Percentiles rank a stretch among this genome's conserved stretches.
These are phyloP conservation scores for Limonius californicus DNA, from an alignment of 1,140 invertebrate species.

Conservation along the genomic window DNA sequence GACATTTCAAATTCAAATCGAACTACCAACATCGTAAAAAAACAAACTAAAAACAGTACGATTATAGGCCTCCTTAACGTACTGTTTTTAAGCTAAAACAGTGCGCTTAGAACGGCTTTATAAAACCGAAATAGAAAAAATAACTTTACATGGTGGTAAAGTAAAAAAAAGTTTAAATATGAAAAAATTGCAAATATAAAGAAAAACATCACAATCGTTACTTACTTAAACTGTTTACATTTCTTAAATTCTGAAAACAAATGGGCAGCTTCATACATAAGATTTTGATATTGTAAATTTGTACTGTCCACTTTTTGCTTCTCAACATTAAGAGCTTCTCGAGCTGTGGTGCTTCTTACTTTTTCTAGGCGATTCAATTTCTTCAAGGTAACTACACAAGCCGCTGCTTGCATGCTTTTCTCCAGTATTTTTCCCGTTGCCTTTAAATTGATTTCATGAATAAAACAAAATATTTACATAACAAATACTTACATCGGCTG, in stretches of 20 bases:
- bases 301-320: constrained; percentile 86
- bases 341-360: constrained; percentile 72
- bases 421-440: constrained; percentile 47
- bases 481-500: constrained; percentile 22
- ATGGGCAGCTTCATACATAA: constrained; percentile 93
- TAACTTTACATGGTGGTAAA: no score
- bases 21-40: no score
- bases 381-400: constrained; percentile 69
- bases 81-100: no score
- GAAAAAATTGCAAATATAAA: neutral
- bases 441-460: constrained; percentile 17
- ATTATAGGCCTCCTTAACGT: no score
- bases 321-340: constrained; percentile 72
- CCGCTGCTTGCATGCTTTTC: constrained; percentile 20
- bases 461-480: neutral
- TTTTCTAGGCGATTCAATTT: constrained; percentile 90
- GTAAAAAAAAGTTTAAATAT: no score
- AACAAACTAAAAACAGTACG: no score
- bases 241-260: constrained; percentile 90
- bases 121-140: no score
- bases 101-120: no score
- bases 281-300: constrained; percentile 88
- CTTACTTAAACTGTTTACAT: constrained; percentile 86
- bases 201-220: constrained; percentile 20
- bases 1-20: no score